A percentile compares a stretch with the other conserved stretches of the same genome.
These are phyloP conservation scores for Piprites chloris DNA, from an alignment of 2,113 vertebrate genomes.

Conservation along the genomic window DNA sequence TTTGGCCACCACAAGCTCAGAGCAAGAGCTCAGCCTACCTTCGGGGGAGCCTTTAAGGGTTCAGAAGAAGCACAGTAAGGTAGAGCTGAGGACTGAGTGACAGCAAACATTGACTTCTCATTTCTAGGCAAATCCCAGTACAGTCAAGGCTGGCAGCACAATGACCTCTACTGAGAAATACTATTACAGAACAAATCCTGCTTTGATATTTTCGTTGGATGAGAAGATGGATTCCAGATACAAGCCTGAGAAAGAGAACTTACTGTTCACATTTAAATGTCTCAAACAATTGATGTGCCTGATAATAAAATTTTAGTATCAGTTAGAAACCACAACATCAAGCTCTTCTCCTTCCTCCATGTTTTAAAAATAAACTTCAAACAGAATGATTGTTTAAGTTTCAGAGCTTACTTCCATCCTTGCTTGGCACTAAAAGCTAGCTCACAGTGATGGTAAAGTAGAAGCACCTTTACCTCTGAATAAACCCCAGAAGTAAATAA, in stretches of 20 bases:
- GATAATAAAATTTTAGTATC: neutral
- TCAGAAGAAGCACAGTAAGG: neutral
- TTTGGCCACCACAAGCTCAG: neutral
- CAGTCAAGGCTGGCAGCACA: neutral
- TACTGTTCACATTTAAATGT: neutral
- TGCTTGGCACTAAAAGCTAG: neutral
- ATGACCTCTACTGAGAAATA: neutral
- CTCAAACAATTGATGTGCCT: neutral
- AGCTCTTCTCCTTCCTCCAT: neutral
- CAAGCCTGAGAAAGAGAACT: neutral
- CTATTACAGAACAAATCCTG: neutral
- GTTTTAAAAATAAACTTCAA: conserved; percentile 35
- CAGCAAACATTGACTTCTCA: neutral
- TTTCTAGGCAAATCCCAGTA: neutral
- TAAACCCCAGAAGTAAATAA: neutral
- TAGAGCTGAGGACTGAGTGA: neutral
- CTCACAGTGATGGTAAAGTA: neutral
- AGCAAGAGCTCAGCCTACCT: neutral
- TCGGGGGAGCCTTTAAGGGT: neutral
- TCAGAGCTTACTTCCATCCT: neutral
- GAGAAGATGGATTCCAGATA: neutral
- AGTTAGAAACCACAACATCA: neutral
- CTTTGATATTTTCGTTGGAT: neutral
- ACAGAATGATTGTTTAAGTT: neutral
- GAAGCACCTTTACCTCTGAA: neutral